Conservation (phyloP, 2,797 vertebrate species). For the Siniperca obscura region DNA sequence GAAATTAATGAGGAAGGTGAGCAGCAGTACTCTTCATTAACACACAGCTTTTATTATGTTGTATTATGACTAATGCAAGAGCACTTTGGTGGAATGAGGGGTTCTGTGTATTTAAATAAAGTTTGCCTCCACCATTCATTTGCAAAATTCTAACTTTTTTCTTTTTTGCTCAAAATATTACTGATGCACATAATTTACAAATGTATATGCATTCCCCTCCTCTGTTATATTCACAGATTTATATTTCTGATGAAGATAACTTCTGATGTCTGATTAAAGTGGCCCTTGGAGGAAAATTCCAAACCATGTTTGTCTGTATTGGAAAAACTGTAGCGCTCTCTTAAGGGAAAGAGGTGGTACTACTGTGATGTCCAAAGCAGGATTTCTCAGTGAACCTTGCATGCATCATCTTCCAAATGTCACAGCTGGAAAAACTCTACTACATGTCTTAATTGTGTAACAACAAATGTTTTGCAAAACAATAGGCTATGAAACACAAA, state of each 20-base stretch:
- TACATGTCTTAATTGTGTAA: slow-evolving; percentile 2
- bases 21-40: slow-evolving; percentile 16
- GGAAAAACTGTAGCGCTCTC: slow-evolving; percentile 53
- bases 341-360: slow-evolving; percentile 29
- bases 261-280: slow-evolving; percentile 44
- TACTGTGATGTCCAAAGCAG: slow-evolving; percentile 15
- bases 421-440: slow-evolving; percentile 12
- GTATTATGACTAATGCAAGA: slow-evolving; percentile 19
- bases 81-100: not conserved
- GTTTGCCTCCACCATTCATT: slow-evolving; percentile 15
- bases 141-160: not conserved
- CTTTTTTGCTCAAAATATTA: slow-evolving; percentile 9
- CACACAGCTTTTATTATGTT: slow-evolving; percentile 1
- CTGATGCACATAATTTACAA: slow-evolving; percentile 10
- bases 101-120: not conserved
- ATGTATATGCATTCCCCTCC: not conserved
- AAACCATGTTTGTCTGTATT: slow-evolving; percentile 1
- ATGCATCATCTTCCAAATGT: slow-evolving; percentile 13
- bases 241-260: slow-evolving; percentile 48
- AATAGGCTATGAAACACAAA: slow-evolving; percentile 13
- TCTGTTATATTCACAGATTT: slow-evolving; percentile 62
- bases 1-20: slow-evolving; percentile 79
- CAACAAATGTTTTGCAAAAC: slow-evolving; percentile 23
- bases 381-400: slow-evolving; percentile 11
- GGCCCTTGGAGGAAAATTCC: slow-evolving; percentile 25